Base-by-base conservation (phyloP, 2,797 vertebrate genomes). In the Xerus rutilus region DNA sequence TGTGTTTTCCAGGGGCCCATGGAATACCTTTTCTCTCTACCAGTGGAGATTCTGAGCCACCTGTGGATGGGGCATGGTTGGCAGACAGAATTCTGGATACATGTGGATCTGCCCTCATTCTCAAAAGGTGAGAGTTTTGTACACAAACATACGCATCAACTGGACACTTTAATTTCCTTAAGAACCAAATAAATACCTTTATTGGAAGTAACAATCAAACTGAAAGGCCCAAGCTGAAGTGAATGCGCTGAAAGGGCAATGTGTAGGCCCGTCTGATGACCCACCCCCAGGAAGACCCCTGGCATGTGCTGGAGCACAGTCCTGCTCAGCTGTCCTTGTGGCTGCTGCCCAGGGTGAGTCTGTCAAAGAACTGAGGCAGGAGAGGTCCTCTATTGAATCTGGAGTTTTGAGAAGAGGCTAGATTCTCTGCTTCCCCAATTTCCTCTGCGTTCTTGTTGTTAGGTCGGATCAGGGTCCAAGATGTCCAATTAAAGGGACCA, bases 331-430 rank as follows among this genome's bases (percentile, higher is more conserved):
- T 57, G 54, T 57, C 54, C 54, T 57, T 57, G 54, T 59, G 20
- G n/a, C 21, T 67, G 59, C 52, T n/a, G 15, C 30, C 30, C 45
- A 54, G 35, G 3, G 9, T 64, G 73, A 86, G 8, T 25, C 57
- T 79, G 74, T 89, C 17, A 78, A 49, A 79, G 21, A 45, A 21
- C 20, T 73, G 25, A 32, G 39, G 4, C 20, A 45, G 62, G 14
- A 0, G 14, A 0, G 0, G 0, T 0, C 1, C 20, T 59, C 21
- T 0, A 20, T 52, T 52, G 49, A 52, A 52, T 14, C 49, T 52
- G 49, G 49, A 52, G 49, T 52, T 52, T 52, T 52, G 4, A 52
- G 49, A 52, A 14, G 2, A 52, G 49, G 14, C 14, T 52, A 52
- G 49, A 52, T 52, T 13, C 13, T 14, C 49, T 52, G 49, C 49